phyloP scores from a whole-genome alignment of 2,113 vertebrate genomes.

The Lophotis ruficrista region DNA sequence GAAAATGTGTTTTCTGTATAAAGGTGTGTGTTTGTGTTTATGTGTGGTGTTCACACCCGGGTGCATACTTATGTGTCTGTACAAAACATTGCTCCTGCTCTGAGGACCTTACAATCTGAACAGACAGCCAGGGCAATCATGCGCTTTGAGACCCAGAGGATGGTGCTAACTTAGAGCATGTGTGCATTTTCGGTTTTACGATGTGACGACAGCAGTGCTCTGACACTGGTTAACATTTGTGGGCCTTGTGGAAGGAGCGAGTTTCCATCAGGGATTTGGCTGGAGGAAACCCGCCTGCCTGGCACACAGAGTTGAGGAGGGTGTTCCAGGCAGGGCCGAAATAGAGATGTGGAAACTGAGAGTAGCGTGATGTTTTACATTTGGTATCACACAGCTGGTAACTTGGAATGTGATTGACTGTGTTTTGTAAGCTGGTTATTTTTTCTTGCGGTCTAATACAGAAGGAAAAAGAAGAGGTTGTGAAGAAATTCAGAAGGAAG shows the following conservation, averaged over 20 bases:
- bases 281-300: background rate
- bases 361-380: background rate
- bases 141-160: background rate
- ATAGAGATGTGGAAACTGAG: background rate
- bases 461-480: background rate
- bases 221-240: slow-evolving; percentile 45
- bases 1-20: background rate
- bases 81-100: background rate
- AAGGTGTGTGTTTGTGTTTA: background rate
- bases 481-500: background rate
- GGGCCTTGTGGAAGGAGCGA: background rate
- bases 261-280: background rate
- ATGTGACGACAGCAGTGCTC: background rate
- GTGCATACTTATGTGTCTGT: background rate
- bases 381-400: background rate
- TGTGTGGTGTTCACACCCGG: background rate
- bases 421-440: background rate
- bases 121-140: background rate
- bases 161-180: slow-evolving; percentile 55
- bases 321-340: background rate
- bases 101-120: background rate
- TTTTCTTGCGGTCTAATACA: background rate
- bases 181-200: slow-evolving; percentile 44
- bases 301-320: background rate
- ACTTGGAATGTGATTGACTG: background rate